A percentile compares a stretch with the other conserved stretches of the same genome.
Evolutionary conservation across 2,797 vertebrate genomes (phyloP).

Genomic region (Brachyrhaphis roseni): DNA sequence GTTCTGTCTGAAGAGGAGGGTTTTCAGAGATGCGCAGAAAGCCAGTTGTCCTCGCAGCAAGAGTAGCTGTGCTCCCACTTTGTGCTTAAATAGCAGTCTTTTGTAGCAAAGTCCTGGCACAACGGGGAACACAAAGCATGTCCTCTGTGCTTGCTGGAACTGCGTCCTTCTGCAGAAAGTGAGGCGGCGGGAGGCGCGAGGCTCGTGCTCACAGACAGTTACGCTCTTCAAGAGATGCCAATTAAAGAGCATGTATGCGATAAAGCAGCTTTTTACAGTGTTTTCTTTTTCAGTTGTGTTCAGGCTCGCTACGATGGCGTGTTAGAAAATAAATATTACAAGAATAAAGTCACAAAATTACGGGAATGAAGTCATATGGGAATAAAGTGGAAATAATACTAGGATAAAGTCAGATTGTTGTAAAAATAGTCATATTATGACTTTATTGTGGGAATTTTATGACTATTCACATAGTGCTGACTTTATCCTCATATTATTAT

Average conservation of each 20-base stretch:
- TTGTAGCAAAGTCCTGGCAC: conserved; percentile 43
- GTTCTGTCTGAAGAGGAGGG: conserved; percentile 13
- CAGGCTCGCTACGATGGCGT: background rate
- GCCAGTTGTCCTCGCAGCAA: conserved; percentile 40
- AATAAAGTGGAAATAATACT: too few species aligned
- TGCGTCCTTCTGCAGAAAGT: conserved; percentile 20
- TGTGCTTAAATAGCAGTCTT: conserved; percentile 49
- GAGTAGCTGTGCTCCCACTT: conserved; percentile 45
- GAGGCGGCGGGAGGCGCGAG: background rate
- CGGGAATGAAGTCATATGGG: too few species aligned
- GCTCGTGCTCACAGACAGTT: background rate
- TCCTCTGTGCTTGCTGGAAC: conserved; percentile 24
- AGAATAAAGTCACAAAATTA: too few species aligned
- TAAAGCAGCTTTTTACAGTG: background rate
- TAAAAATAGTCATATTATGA: too few species aligned
- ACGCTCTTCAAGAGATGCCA: conserved; percentile 16
- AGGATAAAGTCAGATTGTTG: too few species aligned
- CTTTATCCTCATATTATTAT: too few species aligned
- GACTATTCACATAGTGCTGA: too few species aligned
- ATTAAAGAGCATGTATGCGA: background rate
- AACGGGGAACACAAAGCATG: conserved; percentile 23
- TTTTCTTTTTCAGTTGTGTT: background rate
- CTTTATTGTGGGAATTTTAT: too few species aligned
- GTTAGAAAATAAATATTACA: too few species aligned
- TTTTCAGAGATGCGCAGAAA: conserved; percentile 34